These are phyloP conservation scores for Drosophila kohkoa DNA, from an alignment of 1,140 invertebrate genomes.

Conservation along the genomic window DNA sequence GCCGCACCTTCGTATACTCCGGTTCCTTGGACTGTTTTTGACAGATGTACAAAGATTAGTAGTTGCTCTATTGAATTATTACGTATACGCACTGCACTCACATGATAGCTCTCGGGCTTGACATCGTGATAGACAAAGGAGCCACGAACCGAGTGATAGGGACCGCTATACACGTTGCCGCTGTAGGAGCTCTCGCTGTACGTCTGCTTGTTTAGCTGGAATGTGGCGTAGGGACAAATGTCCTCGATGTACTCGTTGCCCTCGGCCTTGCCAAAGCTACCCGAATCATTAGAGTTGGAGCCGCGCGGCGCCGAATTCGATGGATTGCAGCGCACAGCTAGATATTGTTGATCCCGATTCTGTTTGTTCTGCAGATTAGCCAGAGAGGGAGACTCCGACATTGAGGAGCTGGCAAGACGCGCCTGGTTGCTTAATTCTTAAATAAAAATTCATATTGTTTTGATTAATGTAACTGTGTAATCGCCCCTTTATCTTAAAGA, in stretches of 20 bases:
- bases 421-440: constrained; percentile 76
- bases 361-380: constrained; percentile 91
- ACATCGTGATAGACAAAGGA: constrained; percentile 96
- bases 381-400: constrained; percentile 88
- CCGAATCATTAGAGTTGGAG: constrained; percentile 85
- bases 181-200: constrained; percentile 95
- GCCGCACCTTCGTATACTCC: constrained; percentile 92
- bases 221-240: constrained; percentile 95
- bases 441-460: not conserved
- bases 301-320: constrained; percentile 84
- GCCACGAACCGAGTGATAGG: constrained; percentile 93
- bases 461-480: too few species aligned
- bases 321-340: constrained; percentile 86
- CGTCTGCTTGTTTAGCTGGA: constrained; percentile 93
- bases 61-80: not conserved
- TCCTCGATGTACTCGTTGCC: constrained; percentile 93
- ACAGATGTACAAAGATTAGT: not conserved
- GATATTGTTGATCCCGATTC: constrained; percentile 90
- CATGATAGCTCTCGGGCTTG: constrained; percentile 86
- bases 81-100: constrained; percentile 81
- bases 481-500: too few species aligned
- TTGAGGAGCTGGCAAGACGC: constrained; percentile 77
- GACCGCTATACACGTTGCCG: constrained; percentile 93
- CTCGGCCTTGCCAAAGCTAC: constrained; percentile 86
- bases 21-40: constrained; percentile 89